Conservation (phyloP, 1,140 invertebrate genomes). For the Asbolus verrucosus region DNA sequence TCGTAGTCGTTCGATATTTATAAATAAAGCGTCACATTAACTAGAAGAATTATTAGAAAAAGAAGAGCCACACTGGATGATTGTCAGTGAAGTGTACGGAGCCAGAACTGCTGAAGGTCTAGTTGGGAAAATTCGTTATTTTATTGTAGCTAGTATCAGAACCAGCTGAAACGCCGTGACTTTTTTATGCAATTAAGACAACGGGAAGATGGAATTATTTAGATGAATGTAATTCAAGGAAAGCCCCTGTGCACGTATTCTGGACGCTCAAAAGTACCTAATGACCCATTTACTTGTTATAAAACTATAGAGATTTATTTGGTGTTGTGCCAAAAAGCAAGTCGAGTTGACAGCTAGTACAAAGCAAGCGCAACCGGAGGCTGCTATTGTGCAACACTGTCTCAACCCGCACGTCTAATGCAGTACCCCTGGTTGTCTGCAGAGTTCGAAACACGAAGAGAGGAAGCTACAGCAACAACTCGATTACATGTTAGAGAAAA, state of each 20-base stretch:
- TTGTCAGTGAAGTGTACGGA: no score
- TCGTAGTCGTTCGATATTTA: neutral
- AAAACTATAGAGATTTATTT: constrained; percentile 35
- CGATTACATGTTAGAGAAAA: constrained; percentile 62
- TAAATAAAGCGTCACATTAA: neutral
- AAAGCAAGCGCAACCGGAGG: constrained; percentile 51
- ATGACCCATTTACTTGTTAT: constrained; percentile 10
- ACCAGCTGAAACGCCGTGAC: constrained; percentile 20
- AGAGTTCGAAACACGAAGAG: constrained; percentile 69
- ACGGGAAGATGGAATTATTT: constrained; percentile 31
- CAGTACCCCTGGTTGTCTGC: constrained; percentile 60
- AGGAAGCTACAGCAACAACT: constrained; percentile 63
- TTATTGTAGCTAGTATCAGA: constrained; percentile 22
- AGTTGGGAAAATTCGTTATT: constrained; percentile 25
- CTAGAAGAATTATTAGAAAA: neutral
- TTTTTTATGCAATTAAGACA: constrained; percentile 16
- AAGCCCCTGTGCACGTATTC: neutral
- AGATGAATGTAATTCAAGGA: constrained; percentile 31
- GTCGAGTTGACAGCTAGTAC: constrained; percentile 50
- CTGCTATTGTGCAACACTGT: constrained; percentile 49
- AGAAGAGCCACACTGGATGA: no score
- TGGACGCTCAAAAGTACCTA: constrained; percentile 8
- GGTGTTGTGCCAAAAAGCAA: constrained; percentile 34
- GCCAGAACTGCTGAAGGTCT: no score
- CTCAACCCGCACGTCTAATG: constrained; percentile 49